Base-by-base conservation (phyloP, 2,888 invertebrate genomes). In the Drosophila antonietae region DNA sequence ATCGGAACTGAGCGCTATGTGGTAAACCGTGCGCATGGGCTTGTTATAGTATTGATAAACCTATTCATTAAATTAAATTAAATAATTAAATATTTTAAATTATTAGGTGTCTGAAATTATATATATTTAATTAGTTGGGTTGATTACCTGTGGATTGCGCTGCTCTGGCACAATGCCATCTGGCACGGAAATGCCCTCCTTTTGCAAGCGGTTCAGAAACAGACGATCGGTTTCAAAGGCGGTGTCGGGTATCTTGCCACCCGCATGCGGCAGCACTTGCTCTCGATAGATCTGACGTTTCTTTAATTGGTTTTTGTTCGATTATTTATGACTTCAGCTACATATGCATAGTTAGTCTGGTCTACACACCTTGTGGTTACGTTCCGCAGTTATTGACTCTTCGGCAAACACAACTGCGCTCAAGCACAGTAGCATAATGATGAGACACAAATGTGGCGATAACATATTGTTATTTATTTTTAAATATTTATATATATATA, bases 201-300 rank as follows among this genome's bases (percentile, higher is more conserved):
- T 94, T 89, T 95, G 95, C 47, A 95, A 90, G 49, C 94, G 93
- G 90, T 95, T 95, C 41, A 95, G 89, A 46, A 94, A 93, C 52
- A 95, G 90, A 14, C 95, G 93, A 90, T 95, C 95, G 0, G 94
- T 93, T 73, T 93, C 93, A 77, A 95, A 95, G 9, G 95, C 95
- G 47, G 94, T 94, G 67, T 95, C 95, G 0, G 95, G 95, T 76
- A 95, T 95, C 90, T 95, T 95, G 1, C 95, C 95, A 43, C 95
- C 95, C 41, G 93, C 92, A 77, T 94, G 94, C 10, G 95, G 95
- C 53, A 94, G 85, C 20, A 95, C 93, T 88, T 95, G 94, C 81
- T 95, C 95, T 20, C 95, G 93, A 91, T 94, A 95, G 76, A 95
- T 93, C 91, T 95, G 95, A 39, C 95, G 93, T 89, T 95, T 95